Conservation (phyloP, 2,797 vertebrate species). For the Carduelis carduelis region DNA sequence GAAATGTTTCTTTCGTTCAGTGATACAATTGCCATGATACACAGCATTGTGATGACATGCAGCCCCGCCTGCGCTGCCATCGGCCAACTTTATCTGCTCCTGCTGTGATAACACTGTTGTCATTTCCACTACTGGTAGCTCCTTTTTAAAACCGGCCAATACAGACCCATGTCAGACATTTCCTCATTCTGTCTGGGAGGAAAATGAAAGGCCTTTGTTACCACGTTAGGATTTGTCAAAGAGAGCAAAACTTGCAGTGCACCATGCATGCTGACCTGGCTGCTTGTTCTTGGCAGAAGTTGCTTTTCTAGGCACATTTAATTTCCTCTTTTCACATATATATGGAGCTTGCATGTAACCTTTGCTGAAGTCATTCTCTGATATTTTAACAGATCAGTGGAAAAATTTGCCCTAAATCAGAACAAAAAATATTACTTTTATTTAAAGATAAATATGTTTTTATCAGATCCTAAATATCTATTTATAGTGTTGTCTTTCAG, state of each 20-base stretch:
- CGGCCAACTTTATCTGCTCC: neutral
- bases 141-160: neutral
- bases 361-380: neutral
- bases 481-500: neutral
- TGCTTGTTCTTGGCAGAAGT: neutral
- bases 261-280: neutral
- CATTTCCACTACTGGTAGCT: conserved; percentile 7
- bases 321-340: neutral
- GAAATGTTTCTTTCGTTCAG: conserved; percentile 12
- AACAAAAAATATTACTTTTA: neutral
- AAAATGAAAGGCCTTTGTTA: conserved; percentile 20
- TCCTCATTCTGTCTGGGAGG: neutral
- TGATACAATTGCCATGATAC: neutral
- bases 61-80: neutral
- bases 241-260: neutral
- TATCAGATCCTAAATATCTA: neutral
- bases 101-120: conserved; percentile 25
- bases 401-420: neutral
- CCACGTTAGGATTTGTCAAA: neutral
- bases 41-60: neutral
- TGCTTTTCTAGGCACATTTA: neutral
- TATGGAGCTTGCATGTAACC: neutral
- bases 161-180: neutral
- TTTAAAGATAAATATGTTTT: neutral
- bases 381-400: neutral